A percentile compares a stretch with the other conserved stretches of the same genome.
These are phyloP conservation scores for Linnaemya tessellans DNA, from an alignment of 2,888 invertebrate species.

Conservation along the genomic window DNA sequence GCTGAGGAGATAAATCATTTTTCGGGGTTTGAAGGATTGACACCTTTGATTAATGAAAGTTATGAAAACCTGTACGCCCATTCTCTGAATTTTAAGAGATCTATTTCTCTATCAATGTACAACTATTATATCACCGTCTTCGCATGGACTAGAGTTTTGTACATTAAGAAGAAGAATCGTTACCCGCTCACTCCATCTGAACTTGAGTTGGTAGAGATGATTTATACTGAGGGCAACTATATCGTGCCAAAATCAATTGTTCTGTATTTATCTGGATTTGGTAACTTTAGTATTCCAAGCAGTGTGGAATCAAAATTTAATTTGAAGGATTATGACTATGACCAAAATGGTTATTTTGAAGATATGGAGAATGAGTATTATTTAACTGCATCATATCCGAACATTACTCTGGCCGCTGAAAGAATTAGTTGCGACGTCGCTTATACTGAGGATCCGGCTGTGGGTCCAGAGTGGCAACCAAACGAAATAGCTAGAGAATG, in stretches of 20 bases:
- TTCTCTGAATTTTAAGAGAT: not conserved
- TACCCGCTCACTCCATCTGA: not conserved
- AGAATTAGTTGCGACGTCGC: too few relatives aligned
- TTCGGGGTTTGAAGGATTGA: slow-evolving; percentile 14
- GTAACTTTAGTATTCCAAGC: not conserved
- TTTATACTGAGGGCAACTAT: not conserved
- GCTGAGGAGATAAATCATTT: slow-evolving; percentile 56
- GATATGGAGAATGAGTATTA: too few relatives aligned
- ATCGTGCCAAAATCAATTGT: not conserved
- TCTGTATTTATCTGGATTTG: not conserved
- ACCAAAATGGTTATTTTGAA: not conserved
- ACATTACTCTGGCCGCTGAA: too few relatives aligned
- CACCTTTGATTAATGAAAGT: not conserved
- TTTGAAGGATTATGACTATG: not conserved
- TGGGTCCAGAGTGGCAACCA: too few relatives aligned
- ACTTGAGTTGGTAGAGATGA: not conserved
- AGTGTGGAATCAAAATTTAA: not conserved
- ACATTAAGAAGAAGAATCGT: not conserved
- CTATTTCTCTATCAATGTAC: not conserved
- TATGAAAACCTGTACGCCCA: not conserved
- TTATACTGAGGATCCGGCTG: too few relatives aligned
- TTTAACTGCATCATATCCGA: too few relatives aligned
- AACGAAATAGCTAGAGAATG: too few relatives aligned
- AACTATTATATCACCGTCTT: not conserved
- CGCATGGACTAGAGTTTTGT: not conserved